phyloP scores from a whole-genome alignment of 2,888 invertebrate species.

The Hypercompe scribonia region DNA sequence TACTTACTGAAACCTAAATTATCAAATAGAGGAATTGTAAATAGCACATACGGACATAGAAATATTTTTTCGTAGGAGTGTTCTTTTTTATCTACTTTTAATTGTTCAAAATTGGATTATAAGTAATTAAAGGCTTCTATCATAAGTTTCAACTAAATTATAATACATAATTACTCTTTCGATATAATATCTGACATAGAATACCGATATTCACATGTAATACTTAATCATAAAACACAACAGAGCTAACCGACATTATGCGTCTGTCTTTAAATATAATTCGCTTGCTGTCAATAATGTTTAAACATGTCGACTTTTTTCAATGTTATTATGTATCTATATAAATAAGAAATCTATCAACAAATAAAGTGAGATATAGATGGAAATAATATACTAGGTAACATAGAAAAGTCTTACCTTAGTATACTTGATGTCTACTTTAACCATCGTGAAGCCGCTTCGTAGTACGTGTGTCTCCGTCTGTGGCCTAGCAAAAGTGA shows the following conservation, averaged over 20 bases:
- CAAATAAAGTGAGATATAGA: neutral
- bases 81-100: no score
- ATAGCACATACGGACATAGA: no score
- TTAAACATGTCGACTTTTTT: neutral
- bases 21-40: neutral
- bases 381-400: neutral
- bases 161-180: neutral
- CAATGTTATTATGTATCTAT: neutral
- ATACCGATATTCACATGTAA: neutral
- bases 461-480: slow-evolving; percentile 51
- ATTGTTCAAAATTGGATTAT: no score
- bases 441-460: slow-evolving; percentile 70
- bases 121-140: no score
- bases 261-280: neutral
- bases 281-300: neutral
- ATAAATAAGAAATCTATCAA: neutral
- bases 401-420: slow-evolving; percentile 67
- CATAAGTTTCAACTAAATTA: neutral
- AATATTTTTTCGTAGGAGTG: no score
- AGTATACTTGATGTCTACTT: slow-evolving; percentile 83
- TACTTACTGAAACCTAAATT: neutral
- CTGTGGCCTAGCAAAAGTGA: slow-evolving; percentile 46
- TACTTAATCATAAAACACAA: neutral
- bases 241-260: neutral
- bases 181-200: neutral